Evolutionary conservation across 2,888 invertebrate genomes (phyloP).

Genomic region (Cheilosia urbana): DNA sequence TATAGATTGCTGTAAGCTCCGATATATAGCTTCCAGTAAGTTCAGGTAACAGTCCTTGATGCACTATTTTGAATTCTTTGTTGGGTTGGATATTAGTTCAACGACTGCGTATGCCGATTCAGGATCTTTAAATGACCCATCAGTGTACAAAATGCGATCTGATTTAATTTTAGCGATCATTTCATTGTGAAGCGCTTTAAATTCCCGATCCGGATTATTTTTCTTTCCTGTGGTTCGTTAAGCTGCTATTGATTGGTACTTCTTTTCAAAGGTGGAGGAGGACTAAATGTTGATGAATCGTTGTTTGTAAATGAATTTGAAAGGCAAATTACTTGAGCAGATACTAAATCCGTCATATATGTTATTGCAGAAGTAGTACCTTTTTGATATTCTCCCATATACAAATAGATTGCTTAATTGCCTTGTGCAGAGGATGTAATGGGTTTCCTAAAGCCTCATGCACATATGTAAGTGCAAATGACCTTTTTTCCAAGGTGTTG

Average conservation of each 20-base stretch:
- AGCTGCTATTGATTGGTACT: background rate
- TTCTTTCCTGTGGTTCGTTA: slow-evolving; percentile 9
- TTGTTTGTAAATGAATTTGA: no score
- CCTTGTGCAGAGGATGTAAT: background rate
- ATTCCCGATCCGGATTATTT: background rate
- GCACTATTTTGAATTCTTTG: background rate
- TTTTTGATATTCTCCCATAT: no score
- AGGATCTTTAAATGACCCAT: slow-evolving; percentile 14
- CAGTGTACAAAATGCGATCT: slow-evolving; percentile 5
- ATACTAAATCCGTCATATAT: no score
- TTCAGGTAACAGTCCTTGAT: slow-evolving; percentile 13
- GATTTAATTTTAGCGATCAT: no score
- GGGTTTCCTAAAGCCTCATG: no score
- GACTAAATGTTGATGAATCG: background rate
- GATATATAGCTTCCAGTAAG: slow-evolving; percentile 9
- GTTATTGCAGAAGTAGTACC: no score
- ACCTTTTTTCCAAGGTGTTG: slow-evolving; percentile 1
- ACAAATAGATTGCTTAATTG: background rate
- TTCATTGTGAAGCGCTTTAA: no score
- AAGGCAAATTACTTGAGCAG: no score
- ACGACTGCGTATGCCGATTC: slow-evolving; percentile 22
- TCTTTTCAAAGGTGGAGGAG: background rate
- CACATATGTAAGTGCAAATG: background rate
- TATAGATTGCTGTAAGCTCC: slow-evolving; percentile 13
- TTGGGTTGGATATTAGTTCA: background rate